Base-by-base conservation (phyloP, 2,888 invertebrate species). In the Oegoconia quadripuncta region DNA sequence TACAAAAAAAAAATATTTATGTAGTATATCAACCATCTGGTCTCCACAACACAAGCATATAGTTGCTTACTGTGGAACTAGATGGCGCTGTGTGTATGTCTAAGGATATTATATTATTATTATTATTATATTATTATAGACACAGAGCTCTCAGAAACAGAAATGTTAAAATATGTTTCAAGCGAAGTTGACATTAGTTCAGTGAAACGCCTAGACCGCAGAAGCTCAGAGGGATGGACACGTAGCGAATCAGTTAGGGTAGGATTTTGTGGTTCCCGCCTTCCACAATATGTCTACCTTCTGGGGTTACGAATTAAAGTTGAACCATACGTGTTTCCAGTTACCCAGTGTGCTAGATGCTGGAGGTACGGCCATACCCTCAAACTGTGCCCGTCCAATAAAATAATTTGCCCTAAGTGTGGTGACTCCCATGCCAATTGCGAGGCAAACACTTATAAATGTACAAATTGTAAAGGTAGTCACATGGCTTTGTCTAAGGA, bases 341-440 rank as follows among this genome's bases (percentile, higher is more conserved):
- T 52, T 1, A 47, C 49, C 0, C 53, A 56, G n/a, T 55, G 52
- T 28, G 41, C 46, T 1, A 33, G 37, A 4, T 52, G 51, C 25
- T 55, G 55, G 55, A 38, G 26, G 20, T 43, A 34, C 27, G 49
- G 44, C 2, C 46, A 50, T 20, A 17, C 23, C 1, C 2, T n/a
- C 11, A 42, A 36, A 16, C 15, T 36, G 1, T 51, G 50, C 15
- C 42, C 42, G 1, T 35, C 36, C 3, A 43, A 41, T n/a, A 51
- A 44, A 36, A 16, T 41, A 11, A 13, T 42, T 3, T 50, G 50
- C 18, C 48, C 46, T 8, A 50, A 50, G 36, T 48, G 46, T 22
- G 34, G 31, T 11, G 26, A 23, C 1, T 13, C 18, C 8, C 50
- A 48, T 32, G 34, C 22, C 1, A 46, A 46, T 39, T 50, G 50